These are phyloP conservation scores for Orientallactaga sibirica DNA, from an alignment of 2,797 vertebrate species.

Conservation along the genomic window DNA sequence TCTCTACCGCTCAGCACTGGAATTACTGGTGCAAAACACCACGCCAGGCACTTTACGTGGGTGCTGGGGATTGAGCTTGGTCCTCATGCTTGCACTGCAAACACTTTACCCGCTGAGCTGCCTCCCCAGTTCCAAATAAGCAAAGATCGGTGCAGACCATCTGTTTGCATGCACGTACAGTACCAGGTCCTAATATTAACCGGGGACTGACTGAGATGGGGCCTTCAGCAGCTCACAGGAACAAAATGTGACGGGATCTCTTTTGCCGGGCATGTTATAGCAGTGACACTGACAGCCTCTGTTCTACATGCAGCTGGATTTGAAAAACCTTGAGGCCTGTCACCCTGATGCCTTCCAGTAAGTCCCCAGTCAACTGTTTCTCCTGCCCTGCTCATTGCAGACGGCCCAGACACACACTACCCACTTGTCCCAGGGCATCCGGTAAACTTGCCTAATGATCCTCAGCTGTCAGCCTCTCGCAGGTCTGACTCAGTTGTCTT, in stretches of 20 bases:
- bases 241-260: not conserved
- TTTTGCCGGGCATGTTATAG: not conserved
- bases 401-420: no score
- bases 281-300: not conserved
- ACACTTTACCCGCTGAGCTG: no score
- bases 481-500: not conserved
- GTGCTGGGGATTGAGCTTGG: no score
- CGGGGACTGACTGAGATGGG: not conserved
- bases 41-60: no score
- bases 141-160: not conserved
- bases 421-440: fast-evolving
- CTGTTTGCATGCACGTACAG: not conserved
- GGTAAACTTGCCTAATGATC: not conserved
- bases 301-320: not conserved
- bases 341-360: not conserved
- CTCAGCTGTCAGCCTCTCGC: not conserved
- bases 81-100: no score
- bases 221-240: not conserved
- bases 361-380: not conserved
- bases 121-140: no score
- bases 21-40: no score
- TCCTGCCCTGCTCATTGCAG: not conserved
- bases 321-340: not conserved
- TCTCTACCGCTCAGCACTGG: no score
- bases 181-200: not conserved